Conservation (phyloP, 2,888 invertebrate genomes). For the Rhagophthalmus giganteus region DNA sequence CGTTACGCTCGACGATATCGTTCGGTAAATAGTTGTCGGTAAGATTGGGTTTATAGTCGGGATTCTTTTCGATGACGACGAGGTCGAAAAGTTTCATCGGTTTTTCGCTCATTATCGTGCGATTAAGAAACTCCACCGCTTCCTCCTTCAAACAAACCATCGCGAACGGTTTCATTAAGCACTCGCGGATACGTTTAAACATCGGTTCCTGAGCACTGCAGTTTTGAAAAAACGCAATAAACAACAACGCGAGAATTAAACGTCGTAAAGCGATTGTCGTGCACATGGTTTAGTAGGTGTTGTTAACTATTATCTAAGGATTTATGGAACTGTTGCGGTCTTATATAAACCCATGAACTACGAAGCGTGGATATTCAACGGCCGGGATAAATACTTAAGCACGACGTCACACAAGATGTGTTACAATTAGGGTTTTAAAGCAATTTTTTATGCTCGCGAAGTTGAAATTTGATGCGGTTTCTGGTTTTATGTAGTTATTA, state of each 20-base stretch:
- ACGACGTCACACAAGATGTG: constrained; percentile 37
- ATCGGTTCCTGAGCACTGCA: constrained; percentile 9
- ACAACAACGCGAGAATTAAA: not conserved
- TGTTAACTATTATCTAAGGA: constrained; percentile 3
- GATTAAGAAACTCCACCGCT: constrained; percentile 52
- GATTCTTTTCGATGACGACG: constrained; percentile 50
- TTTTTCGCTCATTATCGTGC: constrained; percentile 51
- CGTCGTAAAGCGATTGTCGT: not conserved
- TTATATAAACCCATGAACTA: constrained; percentile 35
- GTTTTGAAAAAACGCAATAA: constrained; percentile 1
- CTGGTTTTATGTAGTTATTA: constrained; percentile 19
- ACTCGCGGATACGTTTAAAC: constrained; percentile 42
- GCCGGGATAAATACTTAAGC: constrained; percentile 35
- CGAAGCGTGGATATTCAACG: constrained; percentile 37
- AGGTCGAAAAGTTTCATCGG: constrained; percentile 47
- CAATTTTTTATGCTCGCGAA: constrained; percentile 27
- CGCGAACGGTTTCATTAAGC: constrained; percentile 46
- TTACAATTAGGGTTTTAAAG: constrained; percentile 28
- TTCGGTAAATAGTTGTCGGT: constrained; percentile 58
- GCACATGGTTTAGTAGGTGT: constrained; percentile 8
- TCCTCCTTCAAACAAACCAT: constrained; percentile 55
- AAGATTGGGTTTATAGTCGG: constrained; percentile 43
- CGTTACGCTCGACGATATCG: constrained; percentile 59
- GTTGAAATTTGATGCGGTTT: constrained; percentile 22
- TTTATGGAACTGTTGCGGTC: constrained; percentile 15